Base-by-base conservation (phyloP, 2,888 invertebrate genomes). In the Drosophila colorata region DNA sequence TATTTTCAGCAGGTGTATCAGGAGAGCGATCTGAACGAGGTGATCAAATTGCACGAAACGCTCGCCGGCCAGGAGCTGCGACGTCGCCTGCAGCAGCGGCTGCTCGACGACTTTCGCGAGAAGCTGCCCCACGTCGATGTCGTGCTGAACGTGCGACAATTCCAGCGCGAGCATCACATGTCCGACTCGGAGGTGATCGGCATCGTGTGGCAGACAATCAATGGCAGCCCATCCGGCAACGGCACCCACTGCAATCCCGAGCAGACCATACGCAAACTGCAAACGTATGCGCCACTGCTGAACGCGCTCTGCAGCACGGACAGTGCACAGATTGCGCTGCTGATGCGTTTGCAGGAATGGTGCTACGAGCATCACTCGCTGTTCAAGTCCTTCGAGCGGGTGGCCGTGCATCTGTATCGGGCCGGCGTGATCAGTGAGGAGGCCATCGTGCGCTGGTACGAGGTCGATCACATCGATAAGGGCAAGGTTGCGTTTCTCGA, bases 121-220 rank as follows among this genome's bases (percentile, higher is more conserved):
- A 23, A 58, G 13, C n/a, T 67, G 40, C 68, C 75, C 0, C 51
- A 52, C 0, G 23, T 49, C 6, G 58, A 68, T 6, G 43, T 76
- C 0, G 46, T 76, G 2, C 38, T 18, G 9, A 76, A 68, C 40
- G 37, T 76, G 40, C 52, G 60, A 5, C 25, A 71, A 49, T 76
- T 76, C 25, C 64, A 76, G 9, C 49, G 59, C 0, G 51, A 75
- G 7, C 57, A 61, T 23, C 64, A 61, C 0, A 65, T 76, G 65
- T 64, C 72, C 33, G 76, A 76, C 11, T 33, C 53, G 0, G 76
- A 76, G 9, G 37, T 72, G 11, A 25, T 76, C 13, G 58, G 41
- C 51, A 61, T 76, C 38, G 64, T 76, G 37, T 76, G 72, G 72
- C 51, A 64, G 11, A 69, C 68, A 1, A 52, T 76, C 14, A 72